Evolutionary conservation across 2,113 vertebrate species (phyloP), one percentile per base, ranked within the genome.

Genomic region (Lepisosteus oculatus): DNA sequence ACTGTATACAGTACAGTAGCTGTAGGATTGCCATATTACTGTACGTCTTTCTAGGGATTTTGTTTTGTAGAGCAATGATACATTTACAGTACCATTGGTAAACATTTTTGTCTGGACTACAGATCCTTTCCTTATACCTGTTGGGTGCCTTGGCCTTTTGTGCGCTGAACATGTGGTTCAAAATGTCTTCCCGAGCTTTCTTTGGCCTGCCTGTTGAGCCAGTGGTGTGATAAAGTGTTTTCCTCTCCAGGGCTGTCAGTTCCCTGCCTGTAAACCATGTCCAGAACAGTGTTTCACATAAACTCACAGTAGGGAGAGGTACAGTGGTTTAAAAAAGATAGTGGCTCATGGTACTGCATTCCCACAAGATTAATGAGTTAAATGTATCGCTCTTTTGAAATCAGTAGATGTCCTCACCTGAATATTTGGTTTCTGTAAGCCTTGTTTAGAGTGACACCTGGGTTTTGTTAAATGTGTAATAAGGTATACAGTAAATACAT

Each of bases 191-290:
- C 12, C 29, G n/a, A 47, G 47, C 15, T 7, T n/a, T 29, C 29
- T 29, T 67, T 8, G 15, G 13, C 47, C 9, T 47, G 4, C 65
- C 4, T 59, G 56, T 59, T 55, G 45, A 9, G 54, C 51, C 66
- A 41, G 66, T 12, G 45, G 66, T 41, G 47, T 68, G 66, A 68
- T 43, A 55, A 43, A 68, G 57, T 55, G 66, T 29, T 41, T 68
- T 15, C n/a, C n/a, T 29, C 66, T 51, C n/a, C 13, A 17, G 47
- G 5, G 45, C 8, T 9, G 66, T 55, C 45, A 15, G n/a, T 68
- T n/a, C 17, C 47, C 47, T 54, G 17, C 51, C 47, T 17, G 15
- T 9, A 55, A 8, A 29, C 51, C 55, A 43, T 51, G 5, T 55
- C 55, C 15, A 41, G 66, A 51, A 17, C 15, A 17, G n/a, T 17